Percentiles rank a stretch among this genome's conserved stretches.
Conservation (phyloP, 2,888 invertebrate species). For the Argyra leucocephala region DNA sequence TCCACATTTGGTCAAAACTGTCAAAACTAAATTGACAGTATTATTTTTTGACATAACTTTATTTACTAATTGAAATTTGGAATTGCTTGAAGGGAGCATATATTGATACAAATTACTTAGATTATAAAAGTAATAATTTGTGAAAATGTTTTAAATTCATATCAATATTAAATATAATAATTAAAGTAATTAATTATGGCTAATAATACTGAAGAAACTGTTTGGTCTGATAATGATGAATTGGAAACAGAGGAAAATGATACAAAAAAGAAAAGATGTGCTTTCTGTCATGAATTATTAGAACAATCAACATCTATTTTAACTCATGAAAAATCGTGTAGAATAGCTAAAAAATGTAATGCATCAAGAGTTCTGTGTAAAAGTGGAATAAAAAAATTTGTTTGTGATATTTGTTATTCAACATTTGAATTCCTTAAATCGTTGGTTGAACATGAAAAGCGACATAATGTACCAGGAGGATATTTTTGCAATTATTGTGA, state of each 20-base stretch:
- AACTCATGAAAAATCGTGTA: neutral
- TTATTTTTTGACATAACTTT: no score
- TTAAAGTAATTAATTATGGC: neutral
- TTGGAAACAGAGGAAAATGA: neutral
- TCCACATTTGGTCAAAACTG: no score
- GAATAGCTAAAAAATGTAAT: neutral
- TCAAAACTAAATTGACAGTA: no score
- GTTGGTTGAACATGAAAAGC: slow-evolving; percentile 33
- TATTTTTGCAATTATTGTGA: slow-evolving; percentile 41
- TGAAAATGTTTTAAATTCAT: no score
- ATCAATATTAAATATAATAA: no score
- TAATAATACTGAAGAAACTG: neutral
- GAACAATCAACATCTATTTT: neutral
- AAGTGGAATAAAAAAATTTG: slow-evolving; percentile 8
- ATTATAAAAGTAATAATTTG: no score
- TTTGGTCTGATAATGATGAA: neutral
- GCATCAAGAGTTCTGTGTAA: neutral
- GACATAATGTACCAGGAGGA: slow-evolving; percentile 42
- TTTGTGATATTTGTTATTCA: slow-evolving; percentile 8
- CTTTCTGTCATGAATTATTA: neutral
- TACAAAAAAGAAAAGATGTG: neutral
- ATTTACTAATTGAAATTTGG: no score
- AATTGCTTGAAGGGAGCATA: no score
- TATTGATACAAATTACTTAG: no score
- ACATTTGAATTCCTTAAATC: neutral